Evolutionary conservation across 2,113 vertebrate genomes (phyloP).

Genomic region (Mormoops blainvillei): DNA sequence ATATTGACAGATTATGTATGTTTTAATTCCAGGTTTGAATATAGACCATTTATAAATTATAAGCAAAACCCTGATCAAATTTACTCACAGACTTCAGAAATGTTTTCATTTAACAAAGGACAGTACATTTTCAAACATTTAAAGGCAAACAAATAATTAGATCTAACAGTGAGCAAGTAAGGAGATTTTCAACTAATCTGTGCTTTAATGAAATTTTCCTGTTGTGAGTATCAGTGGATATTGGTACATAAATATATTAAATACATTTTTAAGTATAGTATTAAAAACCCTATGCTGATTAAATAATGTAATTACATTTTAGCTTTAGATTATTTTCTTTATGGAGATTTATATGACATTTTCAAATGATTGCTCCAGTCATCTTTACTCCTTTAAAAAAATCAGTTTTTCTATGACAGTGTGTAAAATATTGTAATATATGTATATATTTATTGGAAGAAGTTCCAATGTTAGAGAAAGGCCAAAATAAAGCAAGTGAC

Average conservation of each 20-base stretch:
- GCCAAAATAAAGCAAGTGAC: neutral
- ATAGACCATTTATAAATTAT: neutral
- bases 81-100: neutral
- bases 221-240: neutral
- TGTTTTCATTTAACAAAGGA: neutral
- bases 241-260: neutral
- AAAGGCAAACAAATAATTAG: neutral
- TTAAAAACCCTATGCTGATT: neutral
- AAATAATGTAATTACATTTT: neutral
- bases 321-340: neutral
- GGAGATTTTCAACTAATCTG: neutral
- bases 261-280: neutral
- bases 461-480: neutral
- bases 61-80: neutral
- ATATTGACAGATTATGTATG: neutral
- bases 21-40: neutral
- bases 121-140: neutral
- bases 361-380: neutral
- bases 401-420: neutral
- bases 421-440: neutral
- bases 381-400: neutral
- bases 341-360: neutral
- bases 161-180: neutral
- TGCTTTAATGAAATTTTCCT: neutral
- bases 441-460: neutral